A percentile compares a stretch with the other conserved stretches of the same genome.
These are phyloP conservation scores for Azemiops feae DNA, from an alignment of 2,113 vertebrate species.

Conservation along the genomic window DNA sequence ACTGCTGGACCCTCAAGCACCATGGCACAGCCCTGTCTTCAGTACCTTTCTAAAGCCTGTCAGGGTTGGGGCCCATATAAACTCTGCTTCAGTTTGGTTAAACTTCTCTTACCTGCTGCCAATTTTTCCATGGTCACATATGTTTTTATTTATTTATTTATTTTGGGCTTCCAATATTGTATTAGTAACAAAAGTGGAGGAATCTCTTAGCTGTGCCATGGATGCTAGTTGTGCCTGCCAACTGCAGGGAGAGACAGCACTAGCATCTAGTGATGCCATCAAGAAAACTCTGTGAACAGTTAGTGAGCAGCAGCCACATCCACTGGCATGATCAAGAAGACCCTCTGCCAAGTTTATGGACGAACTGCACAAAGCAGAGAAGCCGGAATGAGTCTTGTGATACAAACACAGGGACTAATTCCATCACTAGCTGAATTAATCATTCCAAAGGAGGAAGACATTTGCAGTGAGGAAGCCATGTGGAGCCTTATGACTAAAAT, in stretches of 20 bases:
- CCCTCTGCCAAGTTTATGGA: neutral
- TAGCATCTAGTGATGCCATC: neutral
- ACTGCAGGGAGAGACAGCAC: neutral
- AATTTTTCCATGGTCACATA: neutral
- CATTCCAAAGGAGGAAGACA: neutral
- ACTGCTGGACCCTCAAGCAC: neutral
- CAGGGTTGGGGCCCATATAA: neutral
- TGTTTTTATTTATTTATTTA: neutral
- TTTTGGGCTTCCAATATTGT: neutral
- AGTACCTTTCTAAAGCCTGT: neutral
- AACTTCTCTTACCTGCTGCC: neutral
- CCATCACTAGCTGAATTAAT: neutral
- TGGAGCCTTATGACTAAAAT: neutral
- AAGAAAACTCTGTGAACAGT: neutral
- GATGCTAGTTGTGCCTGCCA: neutral
- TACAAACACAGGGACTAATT: neutral
- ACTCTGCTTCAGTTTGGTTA: neutral
- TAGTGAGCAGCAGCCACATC: neutral
- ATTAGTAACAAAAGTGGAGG: neutral
- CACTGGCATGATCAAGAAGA: neutral
- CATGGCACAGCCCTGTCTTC: neutral
- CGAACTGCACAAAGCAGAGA: neutral
- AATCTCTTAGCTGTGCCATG: neutral
- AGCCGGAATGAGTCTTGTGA: neutral
- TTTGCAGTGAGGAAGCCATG: neutral